Base-by-base conservation (phyloP, 2,113 vertebrate species). In the Actenoides hombroni region DNA sequence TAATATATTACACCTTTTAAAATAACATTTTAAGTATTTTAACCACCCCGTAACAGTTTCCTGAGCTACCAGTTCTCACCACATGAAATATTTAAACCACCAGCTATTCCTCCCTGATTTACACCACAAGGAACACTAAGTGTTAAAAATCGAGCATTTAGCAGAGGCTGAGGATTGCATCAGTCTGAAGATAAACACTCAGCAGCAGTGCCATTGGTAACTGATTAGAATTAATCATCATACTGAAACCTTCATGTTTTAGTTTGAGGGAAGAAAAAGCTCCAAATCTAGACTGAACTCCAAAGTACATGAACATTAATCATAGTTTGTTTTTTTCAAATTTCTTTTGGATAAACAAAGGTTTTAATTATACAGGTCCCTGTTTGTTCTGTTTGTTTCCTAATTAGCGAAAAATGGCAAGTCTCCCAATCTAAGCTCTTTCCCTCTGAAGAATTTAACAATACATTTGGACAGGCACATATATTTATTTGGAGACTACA, bases 391-490 rank as follows among this genome's bases (percentile, higher is more conserved):
- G 90, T 96, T 98, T 97, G 93, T 96, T 97, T 97, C 88, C 96
- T 97, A 98, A 97, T 97, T 98, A 97, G 95, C 95, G 57, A 93
- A 97, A 98, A 98, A 97, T 97, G 96, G 94, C 95, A 98, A 96
- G 73, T 57, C 84, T 98, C 96, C 94, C 96, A 97, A 71, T 90
- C 88, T 88, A 92, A 97, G 92, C 60, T 81, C 61, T 61, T 93
- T 97, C 88, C 46, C 92, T 97, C 95, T 97, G 88, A 95, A 95
- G 94, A 97, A 93, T 97, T 96, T 83, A 92, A 92, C 97, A 98
- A 97, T 97, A 39, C 44, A 95, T 93, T 96, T 97, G 91, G 70
- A 92, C 79, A 96, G 89, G 86, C 95, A 79, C 83, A 97, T 96
- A 97, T 96, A 98, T 97, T 98, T 97, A 91, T 95, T 98, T 98